phyloP scores from a whole-genome alignment of 1,140 invertebrate species.

The Brachionus paranguensis region DNA sequence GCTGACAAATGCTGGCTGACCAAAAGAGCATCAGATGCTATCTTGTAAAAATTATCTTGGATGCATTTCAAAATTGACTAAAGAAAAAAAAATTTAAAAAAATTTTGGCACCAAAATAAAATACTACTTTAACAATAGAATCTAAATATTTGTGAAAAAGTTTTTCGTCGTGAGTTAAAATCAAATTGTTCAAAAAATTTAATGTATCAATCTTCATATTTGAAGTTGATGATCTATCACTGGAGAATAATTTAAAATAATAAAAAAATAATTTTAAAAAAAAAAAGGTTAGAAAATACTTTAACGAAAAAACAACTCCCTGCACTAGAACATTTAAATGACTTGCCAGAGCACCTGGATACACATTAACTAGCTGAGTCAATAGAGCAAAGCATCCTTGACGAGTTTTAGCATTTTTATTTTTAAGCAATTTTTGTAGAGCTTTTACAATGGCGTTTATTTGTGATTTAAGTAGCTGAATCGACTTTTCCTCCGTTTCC shows the following conservation, averaged over 20 bases:
- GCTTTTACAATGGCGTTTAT: slow-evolving; percentile 75
- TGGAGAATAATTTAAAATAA: no score
- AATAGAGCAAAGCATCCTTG: slow-evolving; percentile 84
- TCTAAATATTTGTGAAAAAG: slow-evolving; percentile 73
- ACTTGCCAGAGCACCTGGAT: slow-evolving; percentile 77
- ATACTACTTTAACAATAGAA: slow-evolving; percentile 67
- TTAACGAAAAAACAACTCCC: slow-evolving; percentile 81
- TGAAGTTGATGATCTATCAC: slow-evolving; percentile 85
- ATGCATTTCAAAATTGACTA: slow-evolving; percentile 76
- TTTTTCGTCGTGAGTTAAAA: slow-evolving; percentile 73
- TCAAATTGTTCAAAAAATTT: slow-evolving; percentile 78
- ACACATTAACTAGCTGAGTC: slow-evolving; percentile 77
- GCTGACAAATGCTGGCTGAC: slow-evolving; percentile 89
- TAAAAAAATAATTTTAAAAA: background rate
- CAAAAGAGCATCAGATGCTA: slow-evolving; percentile 84
- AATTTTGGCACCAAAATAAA: background rate
- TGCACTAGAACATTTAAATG: slow-evolving; percentile 78
- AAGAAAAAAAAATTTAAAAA: slow-evolving; percentile 40
- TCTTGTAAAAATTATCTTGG: slow-evolving; percentile 93
- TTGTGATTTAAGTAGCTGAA: slow-evolving; percentile 54
- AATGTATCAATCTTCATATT: slow-evolving; percentile 98
- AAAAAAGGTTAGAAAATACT: slow-evolving; percentile 52
- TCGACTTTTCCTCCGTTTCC: background rate
- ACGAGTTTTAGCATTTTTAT: slow-evolving; percentile 85
- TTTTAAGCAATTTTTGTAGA: slow-evolving; percentile 80